A percentile compares a stretch with the other conserved stretches of the same genome.
Conservation (phyloP, 1,140 invertebrate species). For the Lanistes nyassanus region DNA sequence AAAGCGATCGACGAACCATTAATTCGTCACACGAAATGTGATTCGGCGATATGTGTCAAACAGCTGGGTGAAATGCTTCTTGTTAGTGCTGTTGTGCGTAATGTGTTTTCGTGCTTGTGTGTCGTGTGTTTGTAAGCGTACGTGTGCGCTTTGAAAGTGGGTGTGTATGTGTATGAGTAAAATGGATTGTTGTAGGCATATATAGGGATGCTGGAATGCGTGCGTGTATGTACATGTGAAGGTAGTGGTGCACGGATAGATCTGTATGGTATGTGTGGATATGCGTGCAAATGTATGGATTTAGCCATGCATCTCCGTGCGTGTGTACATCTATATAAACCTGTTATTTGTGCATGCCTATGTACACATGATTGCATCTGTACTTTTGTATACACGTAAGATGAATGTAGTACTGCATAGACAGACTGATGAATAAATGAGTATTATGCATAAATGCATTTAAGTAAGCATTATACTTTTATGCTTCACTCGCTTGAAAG, state of each 20-base stretch:
- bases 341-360: slow-evolving; percentile 9
- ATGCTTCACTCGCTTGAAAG: too few relatives aligned
- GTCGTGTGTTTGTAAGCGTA: not conserved
- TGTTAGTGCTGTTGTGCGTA: not conserved
- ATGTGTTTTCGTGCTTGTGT: not conserved
- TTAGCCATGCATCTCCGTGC: not conserved
- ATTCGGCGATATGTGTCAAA: too few relatives aligned
- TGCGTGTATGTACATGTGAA: not conserved
- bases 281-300: not conserved
- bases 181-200: not conserved
- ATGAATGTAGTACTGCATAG: too few relatives aligned
- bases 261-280: not conserved
- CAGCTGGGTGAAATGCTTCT: too few relatives aligned
- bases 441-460: too few relatives aligned
- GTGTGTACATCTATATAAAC: not conserved
- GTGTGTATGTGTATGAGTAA: not conserved
- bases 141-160: not conserved
- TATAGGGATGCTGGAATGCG: not conserved
- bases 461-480: too few relatives aligned
- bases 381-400: not conserved
- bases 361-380: not conserved
- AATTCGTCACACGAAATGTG: too few relatives aligned
- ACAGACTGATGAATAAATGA: too few relatives aligned
- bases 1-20: too few relatives aligned
- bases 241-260: too few relatives aligned